Conservation (phyloP, 2,888 invertebrate species). For the Tethea ocularis region DNA sequence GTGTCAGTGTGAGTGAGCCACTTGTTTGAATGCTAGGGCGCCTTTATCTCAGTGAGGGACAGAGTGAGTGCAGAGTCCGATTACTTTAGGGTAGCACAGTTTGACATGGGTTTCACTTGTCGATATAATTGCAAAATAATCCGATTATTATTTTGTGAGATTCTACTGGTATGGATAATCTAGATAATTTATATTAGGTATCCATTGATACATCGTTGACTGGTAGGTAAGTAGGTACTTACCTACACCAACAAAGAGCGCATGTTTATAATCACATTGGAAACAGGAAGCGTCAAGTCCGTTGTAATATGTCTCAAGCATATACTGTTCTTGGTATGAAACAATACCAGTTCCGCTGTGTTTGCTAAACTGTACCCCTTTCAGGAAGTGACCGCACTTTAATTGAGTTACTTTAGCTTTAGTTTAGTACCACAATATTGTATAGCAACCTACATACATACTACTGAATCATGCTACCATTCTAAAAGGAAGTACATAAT, state of each 20-base stretch:
- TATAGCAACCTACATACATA: slow-evolving; percentile 21
- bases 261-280: slow-evolving; percentile 77
- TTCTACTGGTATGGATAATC: not conserved
- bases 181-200: not conserved
- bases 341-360: slow-evolving; percentile 81
- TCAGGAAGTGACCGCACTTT: slow-evolving; percentile 71
- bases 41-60: slow-evolving; percentile 81
- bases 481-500: slow-evolving; percentile 45
- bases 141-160: not conserved
- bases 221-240: slow-evolving; percentile 24
- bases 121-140: slow-evolving; percentile 38
- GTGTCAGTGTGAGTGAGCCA: slow-evolving; percentile 76
- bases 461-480: slow-evolving; percentile 30
- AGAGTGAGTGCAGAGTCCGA: slow-evolving; percentile 82
- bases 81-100: slow-evolving; percentile 66
- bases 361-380: slow-evolving; percentile 75
- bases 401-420: slow-evolving; percentile 51
- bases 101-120: slow-evolving; percentile 42
- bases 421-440: slow-evolving; percentile 41
- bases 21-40: slow-evolving; percentile 83
- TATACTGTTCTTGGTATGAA: slow-evolving; percentile 74
- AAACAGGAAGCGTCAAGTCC: slow-evolving; percentile 80
- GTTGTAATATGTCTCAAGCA: slow-evolving; percentile 70
- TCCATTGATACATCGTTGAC: slow-evolving; percentile 10
- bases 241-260: slow-evolving; percentile 56